A percentile compares a stretch with the other conserved stretches of the same genome.
Evolutionary conservation across 2,888 invertebrate species (phyloP).

Genomic region (Dasypolia templi): DNA sequence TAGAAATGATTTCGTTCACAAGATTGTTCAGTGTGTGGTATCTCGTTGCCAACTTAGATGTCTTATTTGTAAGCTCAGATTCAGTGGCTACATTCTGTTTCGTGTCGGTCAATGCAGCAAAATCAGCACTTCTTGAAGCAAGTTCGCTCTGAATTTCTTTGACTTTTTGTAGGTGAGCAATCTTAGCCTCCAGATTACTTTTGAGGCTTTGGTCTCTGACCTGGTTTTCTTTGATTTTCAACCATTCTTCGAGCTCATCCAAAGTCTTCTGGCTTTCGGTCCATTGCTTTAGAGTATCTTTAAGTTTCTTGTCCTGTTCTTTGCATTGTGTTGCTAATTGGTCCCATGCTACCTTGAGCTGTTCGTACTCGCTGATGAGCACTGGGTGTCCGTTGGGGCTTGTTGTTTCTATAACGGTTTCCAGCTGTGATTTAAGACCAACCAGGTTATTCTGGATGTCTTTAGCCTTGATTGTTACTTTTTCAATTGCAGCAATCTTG

Average conservation of each 20-base stretch:
- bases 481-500: slow-evolving; percentile 94
- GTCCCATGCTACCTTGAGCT: slow-evolving; percentile 94
- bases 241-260: slow-evolving; percentile 95
- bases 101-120: slow-evolving; percentile 92
- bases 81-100: slow-evolving; percentile 94
- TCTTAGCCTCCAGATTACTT: slow-evolving; percentile 95
- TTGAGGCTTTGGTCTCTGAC: slow-evolving; percentile 97
- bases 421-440: slow-evolving; percentile 93
- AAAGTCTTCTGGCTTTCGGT: slow-evolving; percentile 94
- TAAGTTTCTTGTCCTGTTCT: slow-evolving; percentile 93
- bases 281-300: slow-evolving; percentile 94
- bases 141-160: slow-evolving; percentile 93
- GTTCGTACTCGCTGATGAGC: slow-evolving; percentile 93
- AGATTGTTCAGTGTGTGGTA: slow-evolving; percentile 95
- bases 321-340: slow-evolving; percentile 93
- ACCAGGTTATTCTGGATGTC: slow-evolving; percentile 93
- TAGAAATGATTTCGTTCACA: slow-evolving; percentile 95
- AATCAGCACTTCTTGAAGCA: slow-evolving; percentile 91
- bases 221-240: slow-evolving; percentile 95
- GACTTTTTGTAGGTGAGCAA: slow-evolving; percentile 94
- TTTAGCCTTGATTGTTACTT: slow-evolving; percentile 93
- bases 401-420: slow-evolving; percentile 94
- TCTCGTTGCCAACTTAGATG: slow-evolving; percentile 94
- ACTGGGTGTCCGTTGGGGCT: slow-evolving; percentile 94
- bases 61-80: slow-evolving; percentile 93